Evolutionary conservation across 2,797 vertebrate genomes (phyloP).

Genomic region (Morus bassanus): DNA sequence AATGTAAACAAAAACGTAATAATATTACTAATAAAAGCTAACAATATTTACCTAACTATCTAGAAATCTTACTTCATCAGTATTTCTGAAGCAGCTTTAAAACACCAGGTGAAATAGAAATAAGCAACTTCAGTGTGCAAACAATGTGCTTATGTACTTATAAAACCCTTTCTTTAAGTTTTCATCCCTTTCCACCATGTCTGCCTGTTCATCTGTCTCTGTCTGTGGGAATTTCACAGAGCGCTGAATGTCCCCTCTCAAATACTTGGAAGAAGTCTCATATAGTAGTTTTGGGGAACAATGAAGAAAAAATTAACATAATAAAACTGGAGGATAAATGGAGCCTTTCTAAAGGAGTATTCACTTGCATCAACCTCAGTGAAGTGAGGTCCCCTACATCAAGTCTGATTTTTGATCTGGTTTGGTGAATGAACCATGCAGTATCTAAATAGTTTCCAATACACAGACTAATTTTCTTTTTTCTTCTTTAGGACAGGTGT

Average conservation of each 20-base stretch:
- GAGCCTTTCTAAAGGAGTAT: neutral
- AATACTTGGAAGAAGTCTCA: neutral
- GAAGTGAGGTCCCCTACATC: neutral
- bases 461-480: neutral
- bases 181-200: neutral
- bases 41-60: neutral
- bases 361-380: neutral
- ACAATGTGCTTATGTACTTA: neutral
- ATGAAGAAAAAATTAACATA: neutral
- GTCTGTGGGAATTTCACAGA: neutral
- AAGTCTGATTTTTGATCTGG: neutral
- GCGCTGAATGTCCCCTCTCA: rapidly evolving
- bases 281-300: neutral
- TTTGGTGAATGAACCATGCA: neutral
- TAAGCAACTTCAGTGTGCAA: neutral
- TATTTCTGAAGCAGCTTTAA: neutral
- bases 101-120: neutral
- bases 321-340: neutral
- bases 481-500: neutral
- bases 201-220: neutral
- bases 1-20: neutral
- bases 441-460: neutral
- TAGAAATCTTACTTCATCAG: neutral
- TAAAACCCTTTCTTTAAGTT: neutral
- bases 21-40: neutral